Base-by-base conservation (phyloP, 2,113 vertebrate genomes). In the Tamias sibiricus region DNA sequence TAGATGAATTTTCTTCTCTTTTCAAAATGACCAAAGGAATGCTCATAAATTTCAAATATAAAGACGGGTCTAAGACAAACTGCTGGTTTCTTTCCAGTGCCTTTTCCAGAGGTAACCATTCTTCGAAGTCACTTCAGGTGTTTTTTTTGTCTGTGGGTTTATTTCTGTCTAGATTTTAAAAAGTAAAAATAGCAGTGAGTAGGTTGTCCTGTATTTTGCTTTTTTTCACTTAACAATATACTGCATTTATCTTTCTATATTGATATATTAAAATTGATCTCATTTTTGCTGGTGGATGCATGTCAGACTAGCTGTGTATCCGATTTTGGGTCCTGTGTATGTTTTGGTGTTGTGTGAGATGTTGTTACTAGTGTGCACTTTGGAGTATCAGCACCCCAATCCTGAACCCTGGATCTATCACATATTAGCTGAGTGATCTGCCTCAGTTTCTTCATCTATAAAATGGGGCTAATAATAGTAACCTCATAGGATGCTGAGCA, bases 291-390 rank as follows among this genome's bases (percentile, higher is more conserved):
- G 20, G 37, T 37, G 54, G 76, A 75, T 32, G 10, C 2, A 2
- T 40, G 19, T 49, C 10, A 4, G 42, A 12, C 22, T 20, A 10
- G 66, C 19, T 5, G n/a, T 0, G 0, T 0, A 26, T 24, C n/a
- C 47, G 13, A 64, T 59, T 91, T 71, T 1, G 35, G 72, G 6
- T 57, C 22, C 13, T 71, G 44, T 9, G 86, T 37, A 76, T 24
- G 4, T 10, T 66, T 77, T 68, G 19, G 24, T 30, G 6, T 66
- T 30, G 7, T 22, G 12, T 17, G 75, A 71, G 11, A 2, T 42
- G 9, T 52, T 68, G 42, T 91, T 80, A 64, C 40, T 44, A 6
- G 66, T 28, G 68, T 66, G 26, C 57, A 71, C 28, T 91, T 89
- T 57, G 44, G 49, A 32, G 32, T 6, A 19, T 37, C 4, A 16